Evolutionary conservation across 2,797 vertebrate species (phyloP).

Genomic region (Sebastes cheni): DNA sequence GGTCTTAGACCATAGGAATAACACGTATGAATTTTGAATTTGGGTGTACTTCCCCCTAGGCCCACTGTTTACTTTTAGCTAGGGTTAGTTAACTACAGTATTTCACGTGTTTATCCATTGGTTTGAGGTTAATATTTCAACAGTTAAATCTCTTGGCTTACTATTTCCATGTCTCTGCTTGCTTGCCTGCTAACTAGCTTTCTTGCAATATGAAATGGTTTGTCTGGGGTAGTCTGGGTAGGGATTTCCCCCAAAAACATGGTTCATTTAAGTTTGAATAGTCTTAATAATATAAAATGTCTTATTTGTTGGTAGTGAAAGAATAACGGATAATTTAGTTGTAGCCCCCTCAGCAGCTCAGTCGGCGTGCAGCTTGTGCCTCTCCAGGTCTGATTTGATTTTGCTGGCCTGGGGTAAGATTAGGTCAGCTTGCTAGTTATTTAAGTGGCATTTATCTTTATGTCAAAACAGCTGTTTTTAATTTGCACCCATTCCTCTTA

Average conservation of each 20-base stretch:
- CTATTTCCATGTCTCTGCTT: background rate
- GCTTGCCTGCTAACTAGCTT: background rate
- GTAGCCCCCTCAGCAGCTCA: background rate
- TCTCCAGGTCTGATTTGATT: conserved; percentile 2
- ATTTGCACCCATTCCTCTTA: background rate
- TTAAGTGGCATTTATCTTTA: conserved; percentile 7
- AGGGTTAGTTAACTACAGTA: background rate
- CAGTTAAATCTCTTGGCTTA: background rate
- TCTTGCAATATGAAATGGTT: background rate
- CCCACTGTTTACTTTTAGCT: background rate
- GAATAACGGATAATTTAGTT: background rate
- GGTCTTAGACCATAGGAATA: too few species aligned
- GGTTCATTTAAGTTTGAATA: background rate
- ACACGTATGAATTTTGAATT: too few species aligned
- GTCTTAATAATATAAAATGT: background rate
- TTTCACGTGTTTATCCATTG: background rate
- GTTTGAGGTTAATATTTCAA: background rate
- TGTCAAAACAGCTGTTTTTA: conserved; percentile 11
- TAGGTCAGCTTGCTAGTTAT: background rate
- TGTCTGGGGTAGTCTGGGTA: background rate
- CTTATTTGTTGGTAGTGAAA: background rate
- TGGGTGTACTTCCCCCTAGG: background rate
- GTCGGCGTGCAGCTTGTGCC: background rate
- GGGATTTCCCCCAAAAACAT: background rate
- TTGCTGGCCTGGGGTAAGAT: background rate